Evolutionary conservation across 2,888 invertebrate genomes (phyloP).

Genomic region (Ophion obscuratus): DNA sequence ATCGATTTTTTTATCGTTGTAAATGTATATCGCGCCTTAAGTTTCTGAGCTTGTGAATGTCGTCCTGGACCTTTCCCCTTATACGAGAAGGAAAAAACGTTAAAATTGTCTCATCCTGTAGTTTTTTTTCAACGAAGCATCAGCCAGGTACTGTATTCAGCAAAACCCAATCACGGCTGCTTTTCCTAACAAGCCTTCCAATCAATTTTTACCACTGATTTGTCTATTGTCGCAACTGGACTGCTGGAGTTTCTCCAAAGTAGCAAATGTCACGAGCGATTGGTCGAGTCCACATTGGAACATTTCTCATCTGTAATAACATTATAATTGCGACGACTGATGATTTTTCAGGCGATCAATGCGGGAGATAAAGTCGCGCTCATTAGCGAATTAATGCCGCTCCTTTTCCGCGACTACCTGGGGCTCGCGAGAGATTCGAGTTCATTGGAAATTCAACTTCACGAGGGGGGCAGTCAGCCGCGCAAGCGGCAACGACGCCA

Average conservation of each 20-base stretch:
- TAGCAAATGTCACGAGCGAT: slow-evolving; percentile 4
- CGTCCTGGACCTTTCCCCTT: too few relatives aligned
- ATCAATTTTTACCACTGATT: background rate
- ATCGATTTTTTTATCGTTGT: too few relatives aligned
- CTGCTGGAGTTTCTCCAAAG: background rate
- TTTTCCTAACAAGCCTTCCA: background rate
- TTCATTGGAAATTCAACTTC: slow-evolving; percentile 49
- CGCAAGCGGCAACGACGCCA: slow-evolving; percentile 45
- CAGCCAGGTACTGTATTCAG: background rate
- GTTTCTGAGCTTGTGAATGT: too few relatives aligned
- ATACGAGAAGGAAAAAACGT: too few relatives aligned
- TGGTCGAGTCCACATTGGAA: background rate
- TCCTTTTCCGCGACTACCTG: slow-evolving; percentile 51
- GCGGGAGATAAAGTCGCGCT: slow-evolving; percentile 59
- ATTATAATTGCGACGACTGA: slow-evolving; percentile 56
- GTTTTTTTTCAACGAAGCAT: too few relatives aligned
- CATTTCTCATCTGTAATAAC: slow-evolving; percentile 43
- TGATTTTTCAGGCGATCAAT: slow-evolving; percentile 57
- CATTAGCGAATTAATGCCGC: slow-evolving; percentile 62
- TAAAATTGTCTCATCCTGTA: too few relatives aligned
- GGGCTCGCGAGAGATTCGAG: slow-evolving; percentile 29
- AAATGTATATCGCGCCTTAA: too few relatives aligned
- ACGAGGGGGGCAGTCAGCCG: slow-evolving; percentile 8
- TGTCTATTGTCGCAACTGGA: slow-evolving; percentile 8
- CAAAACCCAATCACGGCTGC: background rate